Evolutionary conservation across 1,140 invertebrate genomes (phyloP), one percentile per base, ranked within the genome.

Genomic region (Chrysoperla carnea): DNA sequence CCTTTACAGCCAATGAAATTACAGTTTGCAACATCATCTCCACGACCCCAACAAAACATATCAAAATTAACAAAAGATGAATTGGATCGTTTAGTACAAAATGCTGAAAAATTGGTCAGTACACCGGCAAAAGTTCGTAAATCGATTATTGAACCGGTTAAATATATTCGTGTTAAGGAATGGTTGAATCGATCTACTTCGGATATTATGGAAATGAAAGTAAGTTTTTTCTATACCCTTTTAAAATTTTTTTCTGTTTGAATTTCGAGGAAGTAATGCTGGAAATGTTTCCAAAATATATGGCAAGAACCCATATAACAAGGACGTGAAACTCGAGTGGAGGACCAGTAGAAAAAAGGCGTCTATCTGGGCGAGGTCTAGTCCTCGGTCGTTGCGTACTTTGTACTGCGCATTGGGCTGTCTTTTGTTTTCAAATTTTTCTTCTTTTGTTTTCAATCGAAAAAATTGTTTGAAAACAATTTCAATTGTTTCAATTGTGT

Each of bases 61-160:
- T 55, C 53, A 29, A 46, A 59, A 13, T 56, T 57, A 45, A 60
- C 59, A 45, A 62, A 69, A 54, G 50, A 66, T 57, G 67, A 33
- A 33, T 33, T 33, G n/a, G n/a, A 33, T 33, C 68, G 69, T 54
- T 56, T 83, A 12, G 76, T 83, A 29, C 72, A 73, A 43, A 70
- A 79, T 51, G 80, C 78, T 6, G 79, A 83, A 50, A 72, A 80
- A 56, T 61, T 83, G 50, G 79, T 82, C 4, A 58, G 54, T 44
- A 66, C 48, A 46, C 68, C 61, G 50, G 67, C 61, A 52, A 58
- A 68, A 60, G 60, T 56, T 50, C 56, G 62, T 47, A 52, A 60
- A 48, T 39, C 53, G 50, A 52, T 61, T 52, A 44, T 43, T 42
- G 36, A 49, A 48, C 53, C 63, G 12, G 55, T 60, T 55, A 42